Base-by-base conservation (phyloP, 2,888 invertebrate genomes). In the Drosophila melanosoma region DNA sequence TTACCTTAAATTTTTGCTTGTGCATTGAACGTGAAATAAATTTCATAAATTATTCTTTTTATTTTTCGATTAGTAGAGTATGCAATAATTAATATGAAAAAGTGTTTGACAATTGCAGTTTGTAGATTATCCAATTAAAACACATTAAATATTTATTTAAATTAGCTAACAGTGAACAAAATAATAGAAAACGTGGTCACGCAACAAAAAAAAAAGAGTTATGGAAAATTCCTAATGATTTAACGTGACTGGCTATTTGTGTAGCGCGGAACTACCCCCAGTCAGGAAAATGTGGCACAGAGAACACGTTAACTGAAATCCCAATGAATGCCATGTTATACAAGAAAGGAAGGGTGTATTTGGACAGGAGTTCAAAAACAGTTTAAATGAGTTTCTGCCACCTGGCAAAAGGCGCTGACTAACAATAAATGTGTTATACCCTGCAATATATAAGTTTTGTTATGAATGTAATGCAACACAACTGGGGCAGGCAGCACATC, bases 361-460 rank as follows among this genome's bases (percentile, higher is more conserved):
- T 45, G 4, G 49, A 17, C 35, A 20, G 48, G 42, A 58, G 53
- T 63, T 68, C 1, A 23, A 58, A 70, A 82, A 81, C 79, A 81
- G 74, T 83, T 85, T 81, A 87, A 85, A 85, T 87, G 83, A 85
- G 83, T 85, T 81, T 85, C 56, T 59, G 67, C 73, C 74, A 79
- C 70, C 83, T 68, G 56, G 51, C 59, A 65, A 67, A 58, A 65
- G 48, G 63, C 54, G 42, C 32, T 58, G 54, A 56, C 54, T 69
- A 85, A 82, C 79, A 73, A 76, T 66, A 81, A 75, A 59, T 45
- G 52, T 32, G 12, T 42, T 20, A 20, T 2, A 26, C 5, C 35
- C 23, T 32, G 20, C 29, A 20, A 15, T 57, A 6, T 3, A 26
- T 15, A 32, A 5, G 11, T 11, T 38, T 10, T 6, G 23, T 64